Evolutionary conservation across 2,797 vertebrate genomes (phyloP), one percentile per base, ranked within the genome.

Genomic region (Gastrophryne carolinensis): DNA sequence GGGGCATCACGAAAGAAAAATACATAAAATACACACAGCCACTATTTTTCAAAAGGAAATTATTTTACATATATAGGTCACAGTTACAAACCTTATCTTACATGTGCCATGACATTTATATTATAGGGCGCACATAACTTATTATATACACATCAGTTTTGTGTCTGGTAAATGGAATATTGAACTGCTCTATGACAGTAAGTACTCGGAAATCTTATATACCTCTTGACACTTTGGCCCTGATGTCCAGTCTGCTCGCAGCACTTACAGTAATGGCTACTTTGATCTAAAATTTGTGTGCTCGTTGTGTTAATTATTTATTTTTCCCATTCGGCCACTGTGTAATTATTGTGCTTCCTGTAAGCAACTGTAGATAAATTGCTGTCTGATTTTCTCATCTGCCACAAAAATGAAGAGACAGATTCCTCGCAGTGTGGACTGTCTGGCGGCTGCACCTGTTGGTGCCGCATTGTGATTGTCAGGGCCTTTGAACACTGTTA

Each of bases 231-330:
- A 69, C 66, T 56, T 56, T 69, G 66, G 52, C 66, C 66, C 52
- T 41, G 5, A 69, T 57, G 35, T 49, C 62, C 41, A 50, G 50
- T 65, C 34, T 65, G 62, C 32, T 30, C 44, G 5, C 19, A 32
- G 47, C 69, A 47, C 41, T 72, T 63, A 72, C 70, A 12, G 52
- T 65, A 73, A 56, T 57, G 52, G 26, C 19, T 12, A 65, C 21
- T 65, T 58, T 65, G 62, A 56, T 44, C 65, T 73, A 47, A 73
- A 63, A 73, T 66, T 39, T 65, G 72, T 56, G 34, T 50, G 12
- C 23, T 39, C 27, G 8, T 73, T 57, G 26, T 61, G 44, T 61
- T 68, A 75, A 75, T 68, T 68, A 61, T 74, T 67, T 67, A 74
- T 58, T 67, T 37, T 61, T 52, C 63, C 54, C 73, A 30, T 62